A percentile compares a stretch with the other conserved stretches of the same genome.
phyloP scores from a whole-genome alignment of 1,140 invertebrate species.

The Drosophila takahashii region DNA sequence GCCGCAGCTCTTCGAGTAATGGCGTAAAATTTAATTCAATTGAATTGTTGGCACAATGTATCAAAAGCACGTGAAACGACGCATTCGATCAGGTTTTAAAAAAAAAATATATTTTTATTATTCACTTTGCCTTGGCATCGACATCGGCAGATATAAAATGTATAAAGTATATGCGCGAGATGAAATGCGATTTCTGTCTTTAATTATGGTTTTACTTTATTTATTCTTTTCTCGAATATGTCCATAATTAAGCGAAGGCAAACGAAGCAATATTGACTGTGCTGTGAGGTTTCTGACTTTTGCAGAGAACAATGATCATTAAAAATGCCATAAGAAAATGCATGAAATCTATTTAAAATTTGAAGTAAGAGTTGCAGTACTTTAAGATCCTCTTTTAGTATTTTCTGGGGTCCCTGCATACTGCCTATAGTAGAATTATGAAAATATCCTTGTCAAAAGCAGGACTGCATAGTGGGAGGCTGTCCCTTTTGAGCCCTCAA shows the following conservation, averaged over 20 bases:
- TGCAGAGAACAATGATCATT: background rate
- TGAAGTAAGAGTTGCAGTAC: background rate
- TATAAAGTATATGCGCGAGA: slow-evolving; percentile 7
- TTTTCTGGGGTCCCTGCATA: background rate
- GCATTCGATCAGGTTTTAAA: slow-evolving; percentile 8
- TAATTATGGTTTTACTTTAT: slow-evolving; percentile 29
- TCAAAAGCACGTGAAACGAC: slow-evolving; percentile 52
- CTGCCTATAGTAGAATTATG: slow-evolving; percentile 17
- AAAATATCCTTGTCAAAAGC: slow-evolving; percentile 30
- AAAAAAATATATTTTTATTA: slow-evolving; percentile 33
- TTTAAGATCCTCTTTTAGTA: background rate
- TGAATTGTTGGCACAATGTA: slow-evolving; percentile 77
- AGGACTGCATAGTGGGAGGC: slow-evolving; percentile 21
- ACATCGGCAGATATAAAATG: slow-evolving; percentile 3
- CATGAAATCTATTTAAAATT: background rate
- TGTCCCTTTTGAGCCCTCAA: slow-evolving; percentile 24
- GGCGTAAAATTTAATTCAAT: slow-evolving; percentile 82
- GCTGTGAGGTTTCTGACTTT: background rate
- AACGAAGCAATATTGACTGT: background rate
- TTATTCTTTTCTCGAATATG: slow-evolving; percentile 10
- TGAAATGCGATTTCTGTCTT: slow-evolving; percentile 30
- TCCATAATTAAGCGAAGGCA: slow-evolving; percentile 12
- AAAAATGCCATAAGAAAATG: background rate
- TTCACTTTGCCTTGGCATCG: slow-evolving; percentile 6
- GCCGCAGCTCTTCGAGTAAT: slow-evolving; percentile 51